Evolutionary conservation across 2,797 vertebrate genomes (phyloP), one percentile per base, ranked within the genome.

Genomic region (Argya squamiceps): DNA sequence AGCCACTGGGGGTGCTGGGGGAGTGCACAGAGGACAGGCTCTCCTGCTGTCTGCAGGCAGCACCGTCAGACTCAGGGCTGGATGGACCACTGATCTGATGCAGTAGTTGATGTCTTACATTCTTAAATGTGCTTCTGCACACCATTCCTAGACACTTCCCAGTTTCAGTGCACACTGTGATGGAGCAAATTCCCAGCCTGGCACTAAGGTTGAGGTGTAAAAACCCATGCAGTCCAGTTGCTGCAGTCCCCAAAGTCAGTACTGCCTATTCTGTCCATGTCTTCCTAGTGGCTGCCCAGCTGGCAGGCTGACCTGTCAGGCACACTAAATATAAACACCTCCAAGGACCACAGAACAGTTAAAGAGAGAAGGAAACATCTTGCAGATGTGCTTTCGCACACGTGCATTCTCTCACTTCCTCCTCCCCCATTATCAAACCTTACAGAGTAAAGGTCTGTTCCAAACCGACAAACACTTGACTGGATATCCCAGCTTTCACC

Each of bases 361-460:
- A 74, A 44, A 93, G 52, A 63, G 46, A 81, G 92, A 81, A 82
- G 63, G 58, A 94, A 86, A 47, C 67, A 32, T 32, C 32, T 20
- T 41, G 84, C 92, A 92, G 78, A 84, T 87, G 91, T 5, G 2
- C n/a, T 91, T 78, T 76, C 1, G 0, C 55, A 95, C 69, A 71
- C 4, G 8, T 77, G 80, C 73, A 14, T 26, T 64, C 60, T 93
- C 76, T 95, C 93, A 81, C 91, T 95, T 97, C 96, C 92, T 92
- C 60, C 39, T 94, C 56, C 76, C 62, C 55, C 52, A 6, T 34
- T 30, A 60, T 36, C 70, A 83, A 78, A 70, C 29, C 64, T 69
- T 73, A 36, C 82, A 59, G 67, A 63, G 47, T 32, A 62, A 59
- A 91, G 16, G 37, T 58, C 77, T 70, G 26, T 12, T 34, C 63